Conservation (phyloP, 1,140 invertebrate genomes). For the Calycopis cecrops region DNA sequence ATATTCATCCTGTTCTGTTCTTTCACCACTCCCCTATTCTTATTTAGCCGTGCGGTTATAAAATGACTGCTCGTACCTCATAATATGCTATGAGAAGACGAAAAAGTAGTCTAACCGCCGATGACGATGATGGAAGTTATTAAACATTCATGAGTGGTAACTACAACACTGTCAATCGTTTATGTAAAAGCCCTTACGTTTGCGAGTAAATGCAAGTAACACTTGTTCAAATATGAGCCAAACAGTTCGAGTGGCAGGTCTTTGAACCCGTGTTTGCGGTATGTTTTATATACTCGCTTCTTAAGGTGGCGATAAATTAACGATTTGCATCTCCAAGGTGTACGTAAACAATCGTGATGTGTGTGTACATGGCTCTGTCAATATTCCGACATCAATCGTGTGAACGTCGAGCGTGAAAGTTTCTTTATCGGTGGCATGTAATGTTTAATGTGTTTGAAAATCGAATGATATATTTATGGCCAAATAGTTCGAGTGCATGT, state of each 20-base stretch:
- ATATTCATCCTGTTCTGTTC: too few species aligned
- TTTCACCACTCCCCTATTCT: too few species aligned
- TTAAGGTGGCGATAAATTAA: slow-evolving; percentile 69
- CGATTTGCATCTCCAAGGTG: slow-evolving; percentile 61
- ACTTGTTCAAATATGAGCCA: slow-evolving; percentile 64
- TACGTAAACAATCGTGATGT: slow-evolving; percentile 55
- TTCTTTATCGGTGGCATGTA: too few species aligned
- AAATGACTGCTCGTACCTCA: too few species aligned
- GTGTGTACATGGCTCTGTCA: slow-evolving; percentile 53
- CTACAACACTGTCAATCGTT: slow-evolving; percentile 21
- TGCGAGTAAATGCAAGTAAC: slow-evolving; percentile 47
- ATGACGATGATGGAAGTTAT: too few species aligned
- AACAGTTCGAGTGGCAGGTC: slow-evolving; percentile 66
- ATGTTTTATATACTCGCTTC: slow-evolving; percentile 65
- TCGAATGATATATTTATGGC: too few species aligned
- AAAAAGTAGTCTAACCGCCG: too few species aligned
- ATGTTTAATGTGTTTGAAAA: too few species aligned
- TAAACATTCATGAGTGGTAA: too few species aligned
- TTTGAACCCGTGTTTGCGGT: slow-evolving; percentile 69
- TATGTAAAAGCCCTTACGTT: slow-evolving; percentile 41
- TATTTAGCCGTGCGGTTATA: too few species aligned
- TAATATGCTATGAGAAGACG: too few species aligned
- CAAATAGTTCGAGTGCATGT: too few species aligned
- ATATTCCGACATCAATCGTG: slow-evolving; percentile 36
- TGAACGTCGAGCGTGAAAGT: slow-evolving; percentile 23